These are phyloP conservation scores for Poeciliopsis gracilis DNA, from an alignment of 2,797 vertebrate genomes.

Conservation along the genomic window DNA sequence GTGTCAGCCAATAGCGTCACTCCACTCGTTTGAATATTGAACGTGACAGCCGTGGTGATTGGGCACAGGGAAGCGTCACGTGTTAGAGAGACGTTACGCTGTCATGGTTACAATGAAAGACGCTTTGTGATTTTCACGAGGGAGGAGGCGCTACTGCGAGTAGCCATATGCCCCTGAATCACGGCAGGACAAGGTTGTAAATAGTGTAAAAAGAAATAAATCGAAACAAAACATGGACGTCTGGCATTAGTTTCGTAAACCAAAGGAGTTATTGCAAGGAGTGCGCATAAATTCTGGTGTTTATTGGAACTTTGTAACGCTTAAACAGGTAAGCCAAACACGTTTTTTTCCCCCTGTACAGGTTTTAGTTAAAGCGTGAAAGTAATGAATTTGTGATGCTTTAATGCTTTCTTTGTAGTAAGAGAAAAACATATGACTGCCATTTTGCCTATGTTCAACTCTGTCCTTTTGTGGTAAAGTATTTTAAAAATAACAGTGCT, in stretches of 20 bases:
- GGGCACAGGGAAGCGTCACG: constrained; percentile 46
- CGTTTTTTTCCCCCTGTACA: not conserved
- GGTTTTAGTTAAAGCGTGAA: not conserved
- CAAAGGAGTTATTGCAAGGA: constrained; percentile 1
- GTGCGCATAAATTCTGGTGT: not conserved
- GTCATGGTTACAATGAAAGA: constrained; percentile 84
- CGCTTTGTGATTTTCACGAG: constrained; percentile 74
- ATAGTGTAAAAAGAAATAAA: constrained; percentile 3
- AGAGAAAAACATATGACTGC: not conserved
- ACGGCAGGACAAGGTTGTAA: constrained; percentile 33
- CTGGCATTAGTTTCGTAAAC: constrained; percentile 29
- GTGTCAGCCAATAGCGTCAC: constrained; percentile 67
- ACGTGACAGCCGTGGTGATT: constrained; percentile 47
- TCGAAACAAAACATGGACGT: not conserved
- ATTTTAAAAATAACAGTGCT: constrained; percentile 16
- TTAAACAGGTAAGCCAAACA: constrained; percentile 49
- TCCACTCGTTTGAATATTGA: constrained; percentile 73
- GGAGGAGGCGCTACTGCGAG: constrained; percentile 36
- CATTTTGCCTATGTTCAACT: not conserved
- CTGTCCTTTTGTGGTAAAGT: not conserved
- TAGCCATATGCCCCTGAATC: constrained; percentile 50
- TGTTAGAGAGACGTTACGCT: constrained; percentile 73
- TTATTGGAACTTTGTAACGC: constrained; percentile 17
- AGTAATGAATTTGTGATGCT: not conserved
- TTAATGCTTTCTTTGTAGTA: not conserved